Evolutionary conservation across 2,113 vertebrate genomes (phyloP), one percentile per base, ranked within the genome.

Genomic region (Datnioides undecimradiatus): DNA sequence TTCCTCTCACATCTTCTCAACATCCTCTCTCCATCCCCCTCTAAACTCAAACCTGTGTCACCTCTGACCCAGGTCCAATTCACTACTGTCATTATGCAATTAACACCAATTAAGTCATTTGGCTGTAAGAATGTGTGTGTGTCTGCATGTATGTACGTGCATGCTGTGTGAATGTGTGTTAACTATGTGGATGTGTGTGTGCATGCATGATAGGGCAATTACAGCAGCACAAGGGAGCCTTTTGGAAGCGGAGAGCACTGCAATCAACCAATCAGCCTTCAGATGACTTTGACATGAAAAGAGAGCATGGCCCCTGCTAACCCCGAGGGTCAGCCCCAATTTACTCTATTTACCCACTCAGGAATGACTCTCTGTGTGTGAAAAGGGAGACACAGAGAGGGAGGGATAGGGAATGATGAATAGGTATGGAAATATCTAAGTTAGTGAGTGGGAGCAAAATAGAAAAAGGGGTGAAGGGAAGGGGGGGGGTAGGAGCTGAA

Each of bases 81-180:
- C 96, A 97, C 95, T 93, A 95, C 95, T 89, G 72, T 96, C 96
- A 97, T 99, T 98, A 97, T 94, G 93, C 93, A 97, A 98, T 98
- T 97, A 99, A 97, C 97, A 97, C 95, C 95, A 97, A 97, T 97
- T 97, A 96, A 96, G 96, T 95, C 95, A 96, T 98, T 97, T 96
- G 93, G 95, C 93, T 95, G 92, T 94, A 93, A 93, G 95, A 93
- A 95, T 94, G 95, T 94, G 94, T 77, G 63, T 74, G 55, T 38
- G 46, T n/a, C 41, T 55, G 72, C 38, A 13, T 80, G 73, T 80
- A 45, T 57, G 65, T 83, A 33, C 16, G 29, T 64, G 71, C 27
- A 16, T 40, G 79, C 17, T 23, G 64, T 49, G 38, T 73, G 48
- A 65, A 65, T 78, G 46, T 27, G 59, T 34, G 60, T 66, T 36